Evolutionary conservation across 1,140 invertebrate species (phyloP), one percentile per base, ranked within the genome.

Genomic region (Drosophila watanabei): DNA sequence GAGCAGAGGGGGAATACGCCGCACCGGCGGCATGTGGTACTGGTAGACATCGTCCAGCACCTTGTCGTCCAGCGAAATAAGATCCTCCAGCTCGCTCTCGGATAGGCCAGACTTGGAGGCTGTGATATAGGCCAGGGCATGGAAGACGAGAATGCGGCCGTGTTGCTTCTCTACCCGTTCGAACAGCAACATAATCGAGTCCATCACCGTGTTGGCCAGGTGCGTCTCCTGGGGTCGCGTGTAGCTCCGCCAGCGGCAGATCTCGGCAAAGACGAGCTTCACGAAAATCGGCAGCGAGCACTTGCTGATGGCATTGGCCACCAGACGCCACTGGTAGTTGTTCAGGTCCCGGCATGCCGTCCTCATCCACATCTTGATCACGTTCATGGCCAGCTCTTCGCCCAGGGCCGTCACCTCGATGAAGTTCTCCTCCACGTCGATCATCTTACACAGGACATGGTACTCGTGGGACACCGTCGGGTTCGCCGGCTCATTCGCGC

Each of bases 31-130:
- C 89, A 99, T 95, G 95, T 99, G 98, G 92, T 99, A 99, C 92
- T 99, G 99, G 90, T 99, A 99, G 1, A 99, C 98, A 88, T 99
- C 99, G 89, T 99, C 99, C 48, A 99, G 93, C 2, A 98, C 97
- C 92, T 97, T 97, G 93, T 99, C 98, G 84, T 99, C 98, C 52
- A 99, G 90, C 0, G 98, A 99, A 73, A 99, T 98, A 10, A 99
- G 94, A 94, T 99, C 98, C 93, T 99, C 98, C 1, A 99, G 93
- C 92, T 99, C 98, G 0, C 97, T 98, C 93, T 99, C 98, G 0
- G 97, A 98, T 1, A 99, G 94, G 2, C 98, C 98, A 66, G 97
- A 98, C 89, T 98, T 97, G 0, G 97, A 97, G 24, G 98, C 98
- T 11, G 98, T 99, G 82, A 99, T 98, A 92, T 99, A 99, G 0